A percentile compares a stretch with the other conserved stretches of the same genome.
These are phyloP conservation scores for Elachura formosa DNA, from an alignment of 2,113 vertebrate species.

Conservation along the genomic window DNA sequence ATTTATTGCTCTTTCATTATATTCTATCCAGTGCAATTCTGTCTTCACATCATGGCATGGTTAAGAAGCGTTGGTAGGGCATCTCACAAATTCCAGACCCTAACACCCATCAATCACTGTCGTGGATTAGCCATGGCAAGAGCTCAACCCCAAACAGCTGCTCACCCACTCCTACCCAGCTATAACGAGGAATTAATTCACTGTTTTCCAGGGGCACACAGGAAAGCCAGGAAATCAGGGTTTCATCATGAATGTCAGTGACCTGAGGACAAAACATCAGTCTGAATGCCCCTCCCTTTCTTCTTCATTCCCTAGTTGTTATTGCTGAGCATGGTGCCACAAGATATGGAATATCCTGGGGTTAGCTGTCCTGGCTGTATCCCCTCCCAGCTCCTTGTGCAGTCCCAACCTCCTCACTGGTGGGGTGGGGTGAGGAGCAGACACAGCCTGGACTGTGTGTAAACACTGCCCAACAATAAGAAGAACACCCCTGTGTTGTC, in stretches of 20 bases:
- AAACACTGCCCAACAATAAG: neutral
- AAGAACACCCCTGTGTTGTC: neutral
- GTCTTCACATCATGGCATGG: too few relatives aligned
- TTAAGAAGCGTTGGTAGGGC: neutral
- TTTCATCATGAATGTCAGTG: fast-evolving
- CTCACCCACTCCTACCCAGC: fast-evolving
- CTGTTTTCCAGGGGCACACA: fast-evolving
- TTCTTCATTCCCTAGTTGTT: neutral
- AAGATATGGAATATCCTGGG: neutral
- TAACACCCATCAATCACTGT: neutral
- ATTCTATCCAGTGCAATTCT: neutral
- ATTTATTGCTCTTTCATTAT: neutral
- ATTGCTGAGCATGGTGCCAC: fast-evolving
- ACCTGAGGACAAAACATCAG: neutral
- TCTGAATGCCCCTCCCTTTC: neutral
- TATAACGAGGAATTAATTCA: neutral
- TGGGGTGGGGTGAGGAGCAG: neutral
- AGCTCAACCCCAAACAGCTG: neutral
- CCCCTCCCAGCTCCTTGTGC: neutral
- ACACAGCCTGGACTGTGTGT: neutral
- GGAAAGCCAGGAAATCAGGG: neutral
- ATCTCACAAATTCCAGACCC: neutral
- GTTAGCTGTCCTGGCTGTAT: neutral
- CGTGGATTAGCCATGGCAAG: fast-evolving
- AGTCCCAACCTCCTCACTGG: too few relatives aligned